Conservation (phyloP, 2,797 vertebrate species). For the Cryptoprocta ferox region DNA sequence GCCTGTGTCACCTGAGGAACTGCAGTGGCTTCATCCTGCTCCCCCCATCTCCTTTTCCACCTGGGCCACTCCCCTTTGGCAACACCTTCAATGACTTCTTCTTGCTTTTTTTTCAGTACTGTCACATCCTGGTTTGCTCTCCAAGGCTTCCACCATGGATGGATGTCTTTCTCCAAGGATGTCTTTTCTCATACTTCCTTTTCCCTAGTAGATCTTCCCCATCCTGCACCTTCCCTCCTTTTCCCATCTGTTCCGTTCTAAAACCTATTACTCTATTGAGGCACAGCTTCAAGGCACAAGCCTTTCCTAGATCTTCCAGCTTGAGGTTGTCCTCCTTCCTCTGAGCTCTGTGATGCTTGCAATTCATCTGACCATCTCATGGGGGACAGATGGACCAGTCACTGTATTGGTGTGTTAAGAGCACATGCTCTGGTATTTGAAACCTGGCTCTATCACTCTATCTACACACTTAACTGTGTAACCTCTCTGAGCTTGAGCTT, state of each 20-base stretch:
- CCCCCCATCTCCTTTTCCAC: rapidly evolving
- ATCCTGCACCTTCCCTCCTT: neutral
- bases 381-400: neutral
- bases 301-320: neutral
- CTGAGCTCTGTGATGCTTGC: neutral
- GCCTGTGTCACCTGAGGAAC: neutral
- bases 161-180: neutral
- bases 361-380: neutral
- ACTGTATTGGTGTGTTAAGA: neutral
- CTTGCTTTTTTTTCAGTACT: neutral
- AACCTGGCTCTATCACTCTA: neutral
- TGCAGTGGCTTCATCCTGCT: neutral
- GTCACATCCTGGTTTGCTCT: neutral
- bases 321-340: neutral
- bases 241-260: neutral
- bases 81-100: neutral
- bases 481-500: neutral
- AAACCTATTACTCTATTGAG: neutral
- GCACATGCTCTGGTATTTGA: neutral
- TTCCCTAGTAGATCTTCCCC: neutral
- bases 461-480: neutral
- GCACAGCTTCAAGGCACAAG: neutral
- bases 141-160: neutral
- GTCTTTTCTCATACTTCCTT: neutral
- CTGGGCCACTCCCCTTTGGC: neutral